Base-by-base conservation (phyloP, 2,797 vertebrate species). In the Coluber constrictor region DNA sequence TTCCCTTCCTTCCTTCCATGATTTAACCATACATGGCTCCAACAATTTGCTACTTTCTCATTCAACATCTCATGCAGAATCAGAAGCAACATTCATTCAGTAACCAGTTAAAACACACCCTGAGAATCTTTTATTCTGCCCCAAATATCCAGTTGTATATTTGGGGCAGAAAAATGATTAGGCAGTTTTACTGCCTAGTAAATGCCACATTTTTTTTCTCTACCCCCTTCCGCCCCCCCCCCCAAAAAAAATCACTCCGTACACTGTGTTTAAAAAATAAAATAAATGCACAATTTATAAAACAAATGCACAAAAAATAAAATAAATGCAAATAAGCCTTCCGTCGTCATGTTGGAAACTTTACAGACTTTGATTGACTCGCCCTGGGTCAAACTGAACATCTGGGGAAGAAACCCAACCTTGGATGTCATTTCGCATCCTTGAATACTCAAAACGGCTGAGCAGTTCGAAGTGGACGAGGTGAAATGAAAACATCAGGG, bases 371-470 rank as follows among this genome's bases (percentile, higher is more conserved):
- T 97, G 97, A 98, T 96, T 97, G 97, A 97, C 95, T 96, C 97
- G 97, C 97, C 97, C 97, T 95, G 94, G 97, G 97, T 98, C 97
- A 97, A 96, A 97, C 37, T 96, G 96, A 98, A 97, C 97, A 98
- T 97, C 97, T 97, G 97, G 97, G 97, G 96, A 97, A 97, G 96
- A 96, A 97, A 95, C 96, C 96, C 97, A 96, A 94, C 94, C 94
- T 97, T 94, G 94, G 96, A 96, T 96, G 95, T 93, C 66, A 90
- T 95, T 96, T 96, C 96, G 95, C 96, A 97, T 97, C 94, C 94
- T 96, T 97, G 96, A 97, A 97, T 96, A 97, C 95, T 95, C 96
- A 88, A 92, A 63, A 95, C 96, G 97, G 91, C 95, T 91, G 95
- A 15, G 1, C 95, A 96, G 79, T 97, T 96, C 95, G 94, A 97